A percentile compares a stretch with the other conserved stretches of the same genome.
phyloP scores from a whole-genome alignment of 2,113 vertebrate species.

The Maylandia zebra region DNA sequence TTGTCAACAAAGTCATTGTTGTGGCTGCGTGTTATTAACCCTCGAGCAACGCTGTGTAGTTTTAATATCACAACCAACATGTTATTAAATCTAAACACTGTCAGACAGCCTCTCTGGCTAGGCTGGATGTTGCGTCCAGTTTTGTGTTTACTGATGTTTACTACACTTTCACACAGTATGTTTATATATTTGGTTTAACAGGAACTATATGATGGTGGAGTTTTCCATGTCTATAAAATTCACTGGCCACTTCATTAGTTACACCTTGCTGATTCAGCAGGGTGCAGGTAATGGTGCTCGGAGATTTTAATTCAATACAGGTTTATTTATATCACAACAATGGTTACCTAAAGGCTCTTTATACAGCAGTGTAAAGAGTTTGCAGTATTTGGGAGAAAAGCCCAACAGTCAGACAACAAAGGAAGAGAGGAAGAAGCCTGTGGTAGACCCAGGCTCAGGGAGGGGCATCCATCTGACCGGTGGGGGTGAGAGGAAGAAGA shows the following conservation, averaged over 20 bases:
- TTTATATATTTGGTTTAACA: background rate
- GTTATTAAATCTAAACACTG: background rate
- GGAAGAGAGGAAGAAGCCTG: background rate
- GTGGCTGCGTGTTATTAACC: background rate
- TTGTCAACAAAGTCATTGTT: background rate
- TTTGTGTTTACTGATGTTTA: background rate
- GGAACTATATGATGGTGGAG: rapidly evolving
- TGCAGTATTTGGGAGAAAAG: background rate
- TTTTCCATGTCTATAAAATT: background rate
- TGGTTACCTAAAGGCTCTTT: background rate
- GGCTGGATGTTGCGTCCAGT: background rate
- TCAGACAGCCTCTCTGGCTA: rapidly evolving
- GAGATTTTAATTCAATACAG: background rate
- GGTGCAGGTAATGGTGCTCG: background rate
- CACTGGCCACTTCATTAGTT: background rate
- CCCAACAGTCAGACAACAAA: background rate
- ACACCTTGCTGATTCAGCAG: background rate
- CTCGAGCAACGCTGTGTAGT: background rate
- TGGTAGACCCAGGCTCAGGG: background rate
- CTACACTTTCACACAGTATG: rapidly evolving
- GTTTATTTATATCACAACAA: background rate
- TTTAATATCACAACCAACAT: background rate
- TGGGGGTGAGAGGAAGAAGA: background rate
- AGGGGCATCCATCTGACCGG: background rate
- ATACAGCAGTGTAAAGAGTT: background rate